Evolutionary conservation across 1,140 invertebrate species (phyloP).

Genomic region (Rhyacophila brunnea): DNA sequence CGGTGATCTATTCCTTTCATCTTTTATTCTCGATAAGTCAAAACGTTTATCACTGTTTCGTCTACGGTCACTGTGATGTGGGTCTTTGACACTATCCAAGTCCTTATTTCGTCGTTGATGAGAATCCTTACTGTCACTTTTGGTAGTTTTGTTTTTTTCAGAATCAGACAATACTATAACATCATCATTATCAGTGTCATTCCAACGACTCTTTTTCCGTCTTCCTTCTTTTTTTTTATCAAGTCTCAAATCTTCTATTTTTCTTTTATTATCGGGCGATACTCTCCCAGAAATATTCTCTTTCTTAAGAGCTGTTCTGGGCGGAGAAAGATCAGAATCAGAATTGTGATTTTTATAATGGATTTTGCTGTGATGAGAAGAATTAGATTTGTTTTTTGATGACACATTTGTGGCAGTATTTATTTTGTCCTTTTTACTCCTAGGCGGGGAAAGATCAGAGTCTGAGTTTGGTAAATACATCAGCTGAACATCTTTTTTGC

Average conservation of each 20-base stretch:
- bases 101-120: too few species aligned
- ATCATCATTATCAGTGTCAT: constrained; percentile 42
- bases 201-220: constrained; percentile 35
- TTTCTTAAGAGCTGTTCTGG: constrained; percentile 13
- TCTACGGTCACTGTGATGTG: not conserved
- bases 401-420: not conserved
- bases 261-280: constrained; percentile 38
- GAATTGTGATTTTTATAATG: constrained; percentile 8
- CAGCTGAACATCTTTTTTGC: too few species aligned
- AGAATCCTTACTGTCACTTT: not conserved
- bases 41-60: not conserved
- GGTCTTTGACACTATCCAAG: not conserved
- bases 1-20: not conserved
- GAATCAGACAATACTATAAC: not conserved
- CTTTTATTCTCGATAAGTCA: not conserved
- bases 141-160: not conserved
- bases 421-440: not conserved
- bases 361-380: not conserved
- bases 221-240: constrained; percentile 25
- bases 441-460: constrained; percentile 32
- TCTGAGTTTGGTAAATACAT: constrained; percentile 11
- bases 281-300: not conserved
- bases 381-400: too few species aligned
- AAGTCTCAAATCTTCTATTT: constrained; percentile 16
- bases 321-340: constrained; percentile 31